phyloP scores from a whole-genome alignment of 2,113 vertebrate genomes.

The Tetraodon nigroviridis region DNA sequence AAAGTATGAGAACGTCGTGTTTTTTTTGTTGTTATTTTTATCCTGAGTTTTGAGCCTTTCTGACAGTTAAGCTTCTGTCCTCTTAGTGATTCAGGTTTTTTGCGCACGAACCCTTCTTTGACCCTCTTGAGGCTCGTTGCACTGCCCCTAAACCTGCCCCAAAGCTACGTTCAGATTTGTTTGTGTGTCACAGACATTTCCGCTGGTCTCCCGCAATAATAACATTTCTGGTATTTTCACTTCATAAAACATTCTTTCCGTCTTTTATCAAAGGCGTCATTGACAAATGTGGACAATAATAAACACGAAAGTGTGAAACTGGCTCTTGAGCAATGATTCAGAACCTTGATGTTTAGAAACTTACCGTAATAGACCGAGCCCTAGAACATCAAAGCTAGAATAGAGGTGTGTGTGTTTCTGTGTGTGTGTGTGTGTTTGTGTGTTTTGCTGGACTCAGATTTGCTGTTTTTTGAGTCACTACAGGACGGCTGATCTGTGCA shows the following conservation, averaged over 20 bases:
- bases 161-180: slow-evolving; percentile 19
- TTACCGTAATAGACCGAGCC: too few relatives aligned
- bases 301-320: too few relatives aligned
- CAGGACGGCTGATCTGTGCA: too few relatives aligned
- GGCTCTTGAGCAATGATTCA: too few relatives aligned
- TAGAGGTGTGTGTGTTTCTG: too few relatives aligned
- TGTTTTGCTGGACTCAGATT: too few relatives aligned
- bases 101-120: slow-evolving; percentile 35
- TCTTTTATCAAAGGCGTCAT: too few relatives aligned
- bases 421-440: too few relatives aligned
- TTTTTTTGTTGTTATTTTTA: slow-evolving; percentile 2
- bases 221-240: slow-evolving; percentile 5
- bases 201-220: slow-evolving; percentile 23
- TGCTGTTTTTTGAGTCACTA: too few relatives aligned
- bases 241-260: slow-evolving; percentile 6
- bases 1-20: slow-evolving; percentile 22
- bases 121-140: slow-evolving; percentile 10
- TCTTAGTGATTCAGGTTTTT: slow-evolving; percentile 37
- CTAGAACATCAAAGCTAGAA: too few relatives aligned
- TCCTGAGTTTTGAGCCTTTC: slow-evolving; percentile 8
- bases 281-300: too few relatives aligned
- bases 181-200: slow-evolving; percentile 37
- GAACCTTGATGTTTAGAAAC: too few relatives aligned
- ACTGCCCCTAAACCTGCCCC: slow-evolving; percentile 25
- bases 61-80: slow-evolving; percentile 37